Evolutionary conservation across 1,140 invertebrate genomes (phyloP).

Genomic region (Drosophila asahinai): DNA sequence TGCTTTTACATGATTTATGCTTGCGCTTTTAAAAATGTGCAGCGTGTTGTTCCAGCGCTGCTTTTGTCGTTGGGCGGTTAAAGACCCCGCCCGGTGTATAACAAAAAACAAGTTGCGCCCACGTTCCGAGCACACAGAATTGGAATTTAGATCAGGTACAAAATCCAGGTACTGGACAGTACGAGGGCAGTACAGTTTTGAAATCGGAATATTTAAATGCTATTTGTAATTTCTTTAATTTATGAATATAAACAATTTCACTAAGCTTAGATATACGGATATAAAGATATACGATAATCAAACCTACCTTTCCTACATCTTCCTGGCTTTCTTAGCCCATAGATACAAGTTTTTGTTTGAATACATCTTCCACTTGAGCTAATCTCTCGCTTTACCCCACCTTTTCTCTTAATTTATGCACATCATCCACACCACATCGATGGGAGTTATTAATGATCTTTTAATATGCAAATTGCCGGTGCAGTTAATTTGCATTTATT

Average conservation of each 20-base stretch:
- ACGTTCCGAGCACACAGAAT: constrained; percentile 14
- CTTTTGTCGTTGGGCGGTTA: constrained; percentile 51
- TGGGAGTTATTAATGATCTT: constrained; percentile 34
- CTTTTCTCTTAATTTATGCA: constrained; percentile 43
- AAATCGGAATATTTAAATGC: background rate
- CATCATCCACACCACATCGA: constrained; percentile 35
- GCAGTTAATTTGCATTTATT: constrained; percentile 46
- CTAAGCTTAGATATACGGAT: background rate
- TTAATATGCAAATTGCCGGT: constrained; percentile 54
- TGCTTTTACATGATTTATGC: constrained; percentile 54
- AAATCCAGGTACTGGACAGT: constrained; percentile 14
- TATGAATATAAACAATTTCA: background rate
- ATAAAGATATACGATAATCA: background rate
- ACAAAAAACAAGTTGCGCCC: constrained; percentile 40
- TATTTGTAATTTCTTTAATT: background rate
- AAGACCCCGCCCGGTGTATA: constrained; percentile 51
- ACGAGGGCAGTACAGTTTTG: constrained; percentile 15
- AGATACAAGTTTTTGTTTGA: background rate
- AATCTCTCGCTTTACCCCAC: constrained; percentile 5
- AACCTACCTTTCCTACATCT: background rate
- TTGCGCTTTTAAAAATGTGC: constrained; percentile 55
- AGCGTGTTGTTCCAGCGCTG: constrained; percentile 29
- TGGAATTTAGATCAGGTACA: constrained; percentile 25
- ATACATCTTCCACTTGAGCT: constrained; percentile 2
- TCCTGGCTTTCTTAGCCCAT: background rate